These are phyloP conservation scores for Chloropsis cyanopogon DNA, from an alignment of 2,113 vertebrate species.

Conservation along the genomic window DNA sequence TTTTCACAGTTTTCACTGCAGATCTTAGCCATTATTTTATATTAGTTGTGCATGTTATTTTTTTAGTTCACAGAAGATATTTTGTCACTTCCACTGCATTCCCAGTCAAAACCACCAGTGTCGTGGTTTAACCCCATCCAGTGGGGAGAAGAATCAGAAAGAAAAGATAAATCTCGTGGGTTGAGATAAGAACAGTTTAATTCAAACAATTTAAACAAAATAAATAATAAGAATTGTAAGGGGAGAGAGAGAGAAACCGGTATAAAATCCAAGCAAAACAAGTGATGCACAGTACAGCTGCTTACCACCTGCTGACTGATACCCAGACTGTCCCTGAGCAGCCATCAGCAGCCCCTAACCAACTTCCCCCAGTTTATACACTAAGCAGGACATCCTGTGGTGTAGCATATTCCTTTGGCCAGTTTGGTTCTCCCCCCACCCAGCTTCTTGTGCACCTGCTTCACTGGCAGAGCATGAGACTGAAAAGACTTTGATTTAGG, in stretches of 20 bases:
- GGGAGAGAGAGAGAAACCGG: neutral
- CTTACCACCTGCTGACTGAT: neutral
- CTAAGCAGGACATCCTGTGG: neutral
- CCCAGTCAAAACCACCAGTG: neutral
- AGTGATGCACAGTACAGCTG: neutral
- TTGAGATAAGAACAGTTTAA: neutral
- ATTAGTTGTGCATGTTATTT: neutral
- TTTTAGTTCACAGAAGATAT: neutral
- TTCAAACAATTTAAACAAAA: neutral
- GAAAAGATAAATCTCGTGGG: neutral
- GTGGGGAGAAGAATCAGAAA: neutral
- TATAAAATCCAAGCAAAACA: neutral
- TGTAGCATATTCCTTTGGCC: neutral
- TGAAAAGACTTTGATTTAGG: neutral
- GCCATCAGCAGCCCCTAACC: neutral
- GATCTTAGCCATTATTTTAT: neutral
- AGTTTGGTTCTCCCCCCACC: too few species aligned
- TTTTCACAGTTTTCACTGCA: neutral
- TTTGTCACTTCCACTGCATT: neutral
- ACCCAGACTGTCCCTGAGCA: rapidly evolving
- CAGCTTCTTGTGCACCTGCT: neutral
- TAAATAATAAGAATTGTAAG: neutral
- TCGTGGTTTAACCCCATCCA: neutral
- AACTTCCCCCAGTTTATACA: neutral
- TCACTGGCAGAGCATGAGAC: neutral